Conservation (phyloP, 2,888 invertebrate genomes). For the Drosophila pseudotakahashii region DNA sequence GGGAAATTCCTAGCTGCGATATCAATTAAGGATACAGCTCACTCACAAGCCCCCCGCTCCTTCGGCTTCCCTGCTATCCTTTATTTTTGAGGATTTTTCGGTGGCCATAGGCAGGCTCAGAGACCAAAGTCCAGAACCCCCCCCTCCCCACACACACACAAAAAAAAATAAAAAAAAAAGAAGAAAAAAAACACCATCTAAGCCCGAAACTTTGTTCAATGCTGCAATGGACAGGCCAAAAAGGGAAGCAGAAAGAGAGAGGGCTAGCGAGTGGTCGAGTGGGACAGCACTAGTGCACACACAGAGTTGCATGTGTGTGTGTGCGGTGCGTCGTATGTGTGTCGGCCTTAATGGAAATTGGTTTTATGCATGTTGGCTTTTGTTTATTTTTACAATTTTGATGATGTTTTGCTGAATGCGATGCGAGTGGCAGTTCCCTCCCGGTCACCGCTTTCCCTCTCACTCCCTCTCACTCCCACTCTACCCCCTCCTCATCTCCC, state of each 20-base stretch:
- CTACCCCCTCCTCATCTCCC: neutral
- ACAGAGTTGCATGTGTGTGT: conserved; percentile 67
- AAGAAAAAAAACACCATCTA: conserved; percentile 25
- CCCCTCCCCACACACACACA: neutral
- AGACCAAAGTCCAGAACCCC: conserved; percentile 24
- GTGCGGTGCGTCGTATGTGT: conserved; percentile 49
- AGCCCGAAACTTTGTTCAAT: conserved; percentile 50
- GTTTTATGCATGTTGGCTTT: conserved; percentile 81
- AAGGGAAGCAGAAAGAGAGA: conserved; percentile 15
- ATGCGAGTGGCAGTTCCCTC: conserved; percentile 69
- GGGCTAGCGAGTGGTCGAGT: neutral
- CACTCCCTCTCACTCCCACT: neutral
- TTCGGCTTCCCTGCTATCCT: conserved; percentile 5
- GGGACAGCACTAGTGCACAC: conserved; percentile 39
- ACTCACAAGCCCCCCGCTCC: conserved; percentile 32
- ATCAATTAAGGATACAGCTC: conserved; percentile 81
- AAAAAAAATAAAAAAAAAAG: conserved; percentile 1
- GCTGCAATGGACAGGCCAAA: conserved; percentile 48
- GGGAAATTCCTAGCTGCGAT: conserved; percentile 80
- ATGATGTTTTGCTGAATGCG: conserved; percentile 79
- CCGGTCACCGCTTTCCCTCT: conserved; percentile 3
- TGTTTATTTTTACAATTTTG: conserved; percentile 81
- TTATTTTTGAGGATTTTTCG: conserved; percentile 46
- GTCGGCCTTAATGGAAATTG: conserved; percentile 79
- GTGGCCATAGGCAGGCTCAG: conserved; percentile 43